Evolutionary conservation across 2,113 vertebrate genomes (phyloP).

Genomic region (Cochlearius cochlearius): DNA sequence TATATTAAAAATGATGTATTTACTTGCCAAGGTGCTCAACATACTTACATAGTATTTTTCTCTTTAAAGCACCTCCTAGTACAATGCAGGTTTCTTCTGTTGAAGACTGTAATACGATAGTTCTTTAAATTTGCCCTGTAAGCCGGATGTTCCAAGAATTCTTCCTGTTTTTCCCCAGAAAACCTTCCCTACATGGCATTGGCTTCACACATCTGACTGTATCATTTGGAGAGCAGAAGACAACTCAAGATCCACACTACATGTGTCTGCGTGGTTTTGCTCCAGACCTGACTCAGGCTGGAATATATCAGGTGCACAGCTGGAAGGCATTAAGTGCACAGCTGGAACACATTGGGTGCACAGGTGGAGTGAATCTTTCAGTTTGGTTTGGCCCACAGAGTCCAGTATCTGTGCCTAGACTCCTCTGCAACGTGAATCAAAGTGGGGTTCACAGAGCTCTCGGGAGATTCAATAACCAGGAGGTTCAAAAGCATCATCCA

Average conservation of each 20-base stretch:
- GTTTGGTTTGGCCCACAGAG: neutral
- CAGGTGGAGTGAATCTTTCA: neutral
- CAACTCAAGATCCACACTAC: accelerated
- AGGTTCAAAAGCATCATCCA: neutral
- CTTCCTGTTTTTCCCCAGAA: neutral
- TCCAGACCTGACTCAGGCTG: neutral
- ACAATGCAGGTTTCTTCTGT: neutral
- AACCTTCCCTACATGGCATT: accelerated
- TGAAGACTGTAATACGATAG: neutral
- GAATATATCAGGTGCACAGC: neutral
- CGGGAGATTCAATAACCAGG: neutral
- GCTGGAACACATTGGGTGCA: neutral
- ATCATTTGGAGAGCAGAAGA: neutral
- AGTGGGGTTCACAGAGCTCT: neutral
- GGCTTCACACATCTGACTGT: neutral
- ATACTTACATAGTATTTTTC: neutral
- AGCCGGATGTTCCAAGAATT: neutral
- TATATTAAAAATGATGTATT: neutral
- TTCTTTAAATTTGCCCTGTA: neutral
- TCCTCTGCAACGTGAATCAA: neutral
- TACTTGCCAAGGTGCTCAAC: neutral
- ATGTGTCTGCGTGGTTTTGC: accelerated
- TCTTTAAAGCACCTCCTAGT: neutral
- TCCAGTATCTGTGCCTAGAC: neutral
- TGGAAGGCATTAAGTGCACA: neutral